Evolutionary conservation across 2,888 invertebrate species (phyloP).

Genomic region (Apodemia zela): DNA sequence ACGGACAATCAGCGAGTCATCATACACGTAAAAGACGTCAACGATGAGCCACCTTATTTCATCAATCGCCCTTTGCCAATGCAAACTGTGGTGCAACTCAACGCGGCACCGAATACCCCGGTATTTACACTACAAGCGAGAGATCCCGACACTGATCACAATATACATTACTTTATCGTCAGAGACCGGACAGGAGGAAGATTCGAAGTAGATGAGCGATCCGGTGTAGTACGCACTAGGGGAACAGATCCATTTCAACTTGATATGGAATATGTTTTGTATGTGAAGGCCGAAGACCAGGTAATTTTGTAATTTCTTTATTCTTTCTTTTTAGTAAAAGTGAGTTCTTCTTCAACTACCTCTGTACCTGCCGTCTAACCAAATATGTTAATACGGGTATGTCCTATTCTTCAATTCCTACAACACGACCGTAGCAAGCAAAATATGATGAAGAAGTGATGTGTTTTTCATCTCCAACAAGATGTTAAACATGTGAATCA

Average conservation of each 20-base stretch:
- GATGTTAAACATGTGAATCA: too few species aligned
- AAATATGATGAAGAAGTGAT: too few species aligned
- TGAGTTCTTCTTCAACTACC: not conserved
- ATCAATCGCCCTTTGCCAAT: conserved; percentile 98
- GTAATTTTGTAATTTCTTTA: conserved; percentile 40
- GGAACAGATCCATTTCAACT: conserved; percentile 95
- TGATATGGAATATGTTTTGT: conserved; percentile 97
- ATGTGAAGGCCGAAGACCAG: conserved; percentile 97
- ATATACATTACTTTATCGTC: conserved; percentile 97
- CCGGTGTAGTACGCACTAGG: conserved; percentile 94
- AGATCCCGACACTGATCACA: conserved; percentile 97
- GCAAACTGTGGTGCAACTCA: conserved; percentile 97
- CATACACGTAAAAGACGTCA: conserved; percentile 96
- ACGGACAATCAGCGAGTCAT: conserved; percentile 97
- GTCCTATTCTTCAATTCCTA: too few species aligned
- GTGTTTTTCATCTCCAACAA: too few species aligned
- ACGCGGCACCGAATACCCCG: conserved; percentile 96
- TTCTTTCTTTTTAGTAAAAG: too few species aligned
- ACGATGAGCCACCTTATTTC: conserved; percentile 98
- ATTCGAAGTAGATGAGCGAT: conserved; percentile 94
- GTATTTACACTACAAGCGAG: conserved; percentile 98
- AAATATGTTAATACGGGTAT: too few species aligned
- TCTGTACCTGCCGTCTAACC: not conserved
- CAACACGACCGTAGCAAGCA: too few species aligned
- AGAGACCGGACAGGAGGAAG: conserved; percentile 90